Evolutionary conservation across 2,888 invertebrate species (phyloP).

Genomic region (Folsomia candida): DNA sequence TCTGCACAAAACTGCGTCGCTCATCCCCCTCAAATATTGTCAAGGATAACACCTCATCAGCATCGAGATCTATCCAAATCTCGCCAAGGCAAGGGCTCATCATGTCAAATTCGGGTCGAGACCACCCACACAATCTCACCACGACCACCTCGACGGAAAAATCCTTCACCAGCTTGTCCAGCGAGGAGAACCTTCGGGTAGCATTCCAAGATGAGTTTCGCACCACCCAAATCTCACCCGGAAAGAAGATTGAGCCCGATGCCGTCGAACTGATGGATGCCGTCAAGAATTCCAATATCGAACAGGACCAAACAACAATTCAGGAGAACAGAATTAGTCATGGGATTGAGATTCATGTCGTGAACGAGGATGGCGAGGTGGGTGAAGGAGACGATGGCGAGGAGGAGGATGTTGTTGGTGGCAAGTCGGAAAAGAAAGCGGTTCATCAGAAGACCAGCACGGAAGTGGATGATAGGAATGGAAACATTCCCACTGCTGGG

Average conservation of each 20-base stretch:
- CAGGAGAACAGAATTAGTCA: background rate
- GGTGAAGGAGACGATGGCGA: background rate
- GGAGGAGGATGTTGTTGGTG: background rate
- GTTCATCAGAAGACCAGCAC: too few species aligned
- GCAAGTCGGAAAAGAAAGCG: too few species aligned
- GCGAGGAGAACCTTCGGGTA: too few species aligned
- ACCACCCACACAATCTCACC: conserved; percentile 25
- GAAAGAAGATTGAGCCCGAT: background rate
- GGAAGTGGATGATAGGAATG: too few species aligned
- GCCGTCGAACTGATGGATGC: background rate
- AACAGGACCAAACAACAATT: background rate
- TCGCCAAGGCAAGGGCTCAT: conserved; percentile 23
- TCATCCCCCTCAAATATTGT: conserved; percentile 24
- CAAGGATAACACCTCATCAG: too few species aligned
- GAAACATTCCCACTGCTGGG: too few species aligned
- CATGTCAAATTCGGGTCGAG: conserved; percentile 13
- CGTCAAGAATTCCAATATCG: background rate
- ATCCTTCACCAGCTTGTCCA: conserved; percentile 42
- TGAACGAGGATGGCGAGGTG: background rate
- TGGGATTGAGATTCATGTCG: conserved; percentile 1
- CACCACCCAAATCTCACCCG: background rate
- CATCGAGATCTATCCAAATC: conserved; percentile 26
- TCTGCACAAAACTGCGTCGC: conserved; percentile 47
- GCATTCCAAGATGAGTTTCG: background rate
- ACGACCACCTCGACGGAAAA: conserved; percentile 24